Evolutionary conservation across 2,797 vertebrate species (phyloP).

Genomic region (Emys orbicularis): DNA sequence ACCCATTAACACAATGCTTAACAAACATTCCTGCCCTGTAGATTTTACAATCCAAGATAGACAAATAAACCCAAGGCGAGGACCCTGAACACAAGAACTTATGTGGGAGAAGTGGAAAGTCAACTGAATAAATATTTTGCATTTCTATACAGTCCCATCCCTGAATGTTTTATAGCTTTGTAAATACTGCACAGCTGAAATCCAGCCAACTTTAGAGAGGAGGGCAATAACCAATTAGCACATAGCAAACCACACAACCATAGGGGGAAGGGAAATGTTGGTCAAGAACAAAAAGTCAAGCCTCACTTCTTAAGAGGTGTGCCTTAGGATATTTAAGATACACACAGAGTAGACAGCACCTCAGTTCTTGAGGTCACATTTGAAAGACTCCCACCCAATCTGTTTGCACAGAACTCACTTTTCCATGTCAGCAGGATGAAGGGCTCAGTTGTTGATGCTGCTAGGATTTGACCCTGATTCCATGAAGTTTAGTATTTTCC

Average conservation of each 20-base stretch:
- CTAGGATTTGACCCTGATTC: not conserved
- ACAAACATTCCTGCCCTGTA: not conserved
- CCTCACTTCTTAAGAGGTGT: not conserved
- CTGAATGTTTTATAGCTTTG: rapidly evolving
- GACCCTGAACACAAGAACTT: not conserved
- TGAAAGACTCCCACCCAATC: not conserved
- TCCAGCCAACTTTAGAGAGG: not conserved
- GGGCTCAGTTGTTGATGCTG: not conserved
- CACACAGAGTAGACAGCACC: not conserved
- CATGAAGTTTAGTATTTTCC: not conserved
- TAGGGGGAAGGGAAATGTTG: not conserved
- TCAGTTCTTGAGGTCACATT: not conserved
- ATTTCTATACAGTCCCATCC: not conserved
- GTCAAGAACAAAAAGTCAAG: not conserved
- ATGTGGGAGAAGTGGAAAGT: not conserved
- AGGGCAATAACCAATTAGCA: rapidly evolving
- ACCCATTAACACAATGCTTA: not conserved
- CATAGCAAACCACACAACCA: rapidly evolving
- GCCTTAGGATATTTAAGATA: not conserved
- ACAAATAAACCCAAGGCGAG: conserved; percentile 34
- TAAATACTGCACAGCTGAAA: not conserved
- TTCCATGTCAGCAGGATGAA: not conserved
- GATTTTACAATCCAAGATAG: not conserved
- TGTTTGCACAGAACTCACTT: not conserved
- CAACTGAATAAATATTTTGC: not conserved